phyloP scores from a whole-genome alignment of 1,140 invertebrate species.

The Drosophila quadrilineata region DNA sequence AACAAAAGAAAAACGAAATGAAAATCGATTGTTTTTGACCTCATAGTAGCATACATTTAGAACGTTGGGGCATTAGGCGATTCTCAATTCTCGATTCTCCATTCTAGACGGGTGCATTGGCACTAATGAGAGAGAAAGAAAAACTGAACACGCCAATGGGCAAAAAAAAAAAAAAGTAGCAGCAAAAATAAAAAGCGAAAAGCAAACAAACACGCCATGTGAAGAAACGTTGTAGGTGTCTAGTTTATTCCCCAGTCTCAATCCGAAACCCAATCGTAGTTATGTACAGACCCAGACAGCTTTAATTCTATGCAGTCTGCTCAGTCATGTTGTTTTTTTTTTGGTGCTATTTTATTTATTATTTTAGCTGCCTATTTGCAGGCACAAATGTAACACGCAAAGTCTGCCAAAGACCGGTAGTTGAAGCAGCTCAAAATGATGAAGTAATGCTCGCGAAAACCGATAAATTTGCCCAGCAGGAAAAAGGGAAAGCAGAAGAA shows the following conservation, averaged over 20 bases:
- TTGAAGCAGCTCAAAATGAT: slow-evolving; percentile 28
- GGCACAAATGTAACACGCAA: slow-evolving; percentile 56
- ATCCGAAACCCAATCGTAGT: slow-evolving; percentile 26
- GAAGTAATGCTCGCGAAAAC: slow-evolving; percentile 50
- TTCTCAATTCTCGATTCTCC: slow-evolving; percentile 12
- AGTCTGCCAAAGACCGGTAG: slow-evolving; percentile 37
- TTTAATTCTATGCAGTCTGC: slow-evolving; percentile 33
- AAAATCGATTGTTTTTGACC: slow-evolving; percentile 79
- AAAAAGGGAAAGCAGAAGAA: slow-evolving; percentile 38
- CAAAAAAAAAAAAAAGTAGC: too few species aligned
- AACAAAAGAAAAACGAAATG: slow-evolving; percentile 37
- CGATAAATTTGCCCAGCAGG: slow-evolving; percentile 59
- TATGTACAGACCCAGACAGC: too few species aligned
- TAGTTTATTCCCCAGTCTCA: slow-evolving; percentile 44
- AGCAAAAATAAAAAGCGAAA: too few species aligned
- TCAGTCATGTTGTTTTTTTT: slow-evolving; percentile 19
- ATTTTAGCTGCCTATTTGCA: slow-evolving; percentile 53
- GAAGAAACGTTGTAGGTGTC: slow-evolving; percentile 21
- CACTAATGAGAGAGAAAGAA: slow-evolving; percentile 63
- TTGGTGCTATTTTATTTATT: slow-evolving; percentile 11
- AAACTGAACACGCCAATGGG: slow-evolving; percentile 12
- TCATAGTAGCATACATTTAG: slow-evolving; percentile 67
- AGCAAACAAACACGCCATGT: slow-evolving; percentile 70
- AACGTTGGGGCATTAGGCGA: slow-evolving; percentile 50
- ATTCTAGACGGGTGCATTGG: slow-evolving; percentile 56